phyloP scores from a whole-genome alignment of 2,888 invertebrate genomes.

The Dastarcus helophoroides region DNA sequence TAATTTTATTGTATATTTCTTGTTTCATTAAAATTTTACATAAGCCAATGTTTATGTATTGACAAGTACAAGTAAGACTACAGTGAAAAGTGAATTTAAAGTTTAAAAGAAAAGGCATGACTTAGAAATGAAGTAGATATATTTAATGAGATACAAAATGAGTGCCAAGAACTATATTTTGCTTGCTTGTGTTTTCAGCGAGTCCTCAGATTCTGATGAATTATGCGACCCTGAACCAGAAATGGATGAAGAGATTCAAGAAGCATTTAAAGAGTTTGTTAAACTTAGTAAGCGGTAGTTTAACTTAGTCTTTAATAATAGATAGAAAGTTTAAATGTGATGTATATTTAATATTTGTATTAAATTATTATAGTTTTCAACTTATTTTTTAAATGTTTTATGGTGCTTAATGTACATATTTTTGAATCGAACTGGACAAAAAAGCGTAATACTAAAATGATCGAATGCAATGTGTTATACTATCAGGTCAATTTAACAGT shows the following conservation, averaged over 20 bases:
- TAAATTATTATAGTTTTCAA: slow-evolving; percentile 6
- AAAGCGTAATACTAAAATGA: too few relatives aligned
- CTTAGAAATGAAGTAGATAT: too few relatives aligned
- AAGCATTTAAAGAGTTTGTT: slow-evolving; percentile 45
- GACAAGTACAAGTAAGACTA: neutral
- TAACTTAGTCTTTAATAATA: slow-evolving; percentile 10
- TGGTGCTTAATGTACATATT: too few relatives aligned
- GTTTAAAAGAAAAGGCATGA: too few relatives aligned
- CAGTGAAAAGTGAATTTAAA: neutral
- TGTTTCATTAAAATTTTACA: neutral
- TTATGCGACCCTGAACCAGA: slow-evolving; percentile 44
- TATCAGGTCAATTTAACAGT: too few relatives aligned
- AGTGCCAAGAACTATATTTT: too few relatives aligned
- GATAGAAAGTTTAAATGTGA: slow-evolving; percentile 9
- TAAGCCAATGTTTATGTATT: neutral
- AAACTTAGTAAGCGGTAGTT: slow-evolving; percentile 31
- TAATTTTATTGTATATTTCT: slow-evolving; percentile 2
- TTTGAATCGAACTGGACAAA: too few relatives aligned
- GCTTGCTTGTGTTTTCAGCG: slow-evolving; percentile 23
- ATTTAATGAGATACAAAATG: too few relatives aligned
- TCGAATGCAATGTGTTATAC: too few relatives aligned
- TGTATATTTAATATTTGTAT: slow-evolving; percentile 10
- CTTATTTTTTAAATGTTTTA: too few relatives aligned
- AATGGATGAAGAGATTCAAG: slow-evolving; percentile 51
- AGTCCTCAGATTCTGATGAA: slow-evolving; percentile 38